Base-by-base conservation (phyloP, 2,888 invertebrate genomes). In the Rotaria sp. region DNA sequence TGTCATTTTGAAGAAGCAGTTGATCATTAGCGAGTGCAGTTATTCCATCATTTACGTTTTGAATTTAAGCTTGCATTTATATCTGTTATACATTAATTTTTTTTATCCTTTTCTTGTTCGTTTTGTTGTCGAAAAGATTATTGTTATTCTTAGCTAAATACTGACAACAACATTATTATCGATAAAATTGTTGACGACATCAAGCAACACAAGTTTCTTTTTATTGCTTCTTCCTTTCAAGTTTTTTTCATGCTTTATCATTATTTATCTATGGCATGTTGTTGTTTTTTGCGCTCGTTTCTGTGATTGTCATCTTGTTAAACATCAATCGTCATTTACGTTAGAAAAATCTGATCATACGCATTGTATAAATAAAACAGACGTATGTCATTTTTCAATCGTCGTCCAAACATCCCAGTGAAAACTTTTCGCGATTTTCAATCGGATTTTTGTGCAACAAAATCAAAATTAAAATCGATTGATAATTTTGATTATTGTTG, bases 101-200 rank as follows among this genome's bases (percentile, higher is more conserved):
- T 50, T 10, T 52, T 52, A 35, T 26, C 26, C 2, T 55, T 21
- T 67, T 67, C 21, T 5, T 35, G 2, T 30, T 67, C 18, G 8
- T 35, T 21, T 67, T 38, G 7, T 67, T 38, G 67, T 35, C 52
- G 3, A 35, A n/a, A 38, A 35, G 2, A 18, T 67, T 67, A 2
- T 30, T 21, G 30, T 30, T 18, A 7, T 67, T 67, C 15, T 67
- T 67, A 21, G 18, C 15, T 67, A 38, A 30, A 67, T 67, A 67
- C 67, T 35, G 67, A 38, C 67, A 67, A 67, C 67, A 38, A 3
- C 35, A 67, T 67, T 38, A 21, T 35, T 67, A 67, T 59, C 57
- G 57, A 59, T 59, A 67, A 35, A 67, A 67, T 67, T 67, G 67
- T 67, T 67, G 67, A 38, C 67, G 21, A 67, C 67, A 67, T 67